Base-by-base conservation (phyloP, 1,140 invertebrate genomes). In the Diploscapter pachys region DNA sequence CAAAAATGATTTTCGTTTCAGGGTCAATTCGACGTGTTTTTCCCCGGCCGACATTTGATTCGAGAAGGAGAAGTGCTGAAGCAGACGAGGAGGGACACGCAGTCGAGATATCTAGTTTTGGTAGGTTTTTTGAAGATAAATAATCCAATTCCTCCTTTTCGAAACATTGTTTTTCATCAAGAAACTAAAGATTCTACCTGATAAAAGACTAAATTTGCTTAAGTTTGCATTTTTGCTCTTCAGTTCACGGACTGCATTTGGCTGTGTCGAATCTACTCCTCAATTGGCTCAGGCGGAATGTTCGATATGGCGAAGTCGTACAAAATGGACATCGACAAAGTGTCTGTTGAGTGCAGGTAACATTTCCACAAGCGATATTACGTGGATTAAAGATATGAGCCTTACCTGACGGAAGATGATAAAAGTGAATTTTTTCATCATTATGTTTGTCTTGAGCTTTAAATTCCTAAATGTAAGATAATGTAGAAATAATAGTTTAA, bases 1-100 rank as follows among this genome's bases (percentile, higher is more conserved):
- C 31, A 63, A 5, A 5, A 48, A 54, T 56, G 8, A 5, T 55
- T 5, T 5, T 49, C 50, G 62, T 3, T 69, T 4, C 63, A 74
- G 72, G 62, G 63, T 51, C 72, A 68, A 66, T 74, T 74, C 63
- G 64, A 74, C 8, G 73, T 74, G 0, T 64, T 74, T 5, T 65
- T 53, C 8, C 73, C 73, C 2, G 73, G 73, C 11, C 31, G 73
- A 8, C 50, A 59, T 2, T 61, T 74, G 3, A 74, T 74, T 49
- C 73, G 73, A 4, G 56, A 74, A 63, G 65, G 65, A 69, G 73
- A 74, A 4, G 73, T 64, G 2, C 5, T 74, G 57, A 74, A 74
- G 63, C 73, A 74, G 51, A 74, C 73, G 5, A n/a, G 73, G 59
- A 74, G 70, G 62, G 72, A 73, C 11, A n/a, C 31, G 49, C 72